Evolutionary conservation across 2,797 vertebrate genomes (phyloP).

Genomic region (Microctenopoma lineatum): DNA sequence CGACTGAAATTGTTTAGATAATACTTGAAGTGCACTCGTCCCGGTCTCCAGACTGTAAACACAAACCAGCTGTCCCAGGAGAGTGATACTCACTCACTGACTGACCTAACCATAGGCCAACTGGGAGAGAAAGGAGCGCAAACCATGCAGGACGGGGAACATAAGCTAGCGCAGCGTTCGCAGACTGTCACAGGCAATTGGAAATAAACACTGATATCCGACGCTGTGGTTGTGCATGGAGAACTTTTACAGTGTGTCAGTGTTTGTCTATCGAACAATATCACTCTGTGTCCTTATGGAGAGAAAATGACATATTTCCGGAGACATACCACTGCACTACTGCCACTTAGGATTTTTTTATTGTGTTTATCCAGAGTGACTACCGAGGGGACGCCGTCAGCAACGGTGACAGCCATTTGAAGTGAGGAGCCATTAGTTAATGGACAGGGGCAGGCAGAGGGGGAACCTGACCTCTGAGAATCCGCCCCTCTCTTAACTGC

Average conservation of each 20-base stretch:
- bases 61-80: conserved; percentile 77
- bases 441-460: conserved; percentile 52
- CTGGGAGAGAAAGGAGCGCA: conserved; percentile 37
- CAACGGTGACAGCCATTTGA: conserved; percentile 70
- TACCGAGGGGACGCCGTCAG: conserved; percentile 54
- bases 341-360: conserved; percentile 51
- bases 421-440: conserved; percentile 72
- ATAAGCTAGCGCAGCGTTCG: conserved; percentile 28
- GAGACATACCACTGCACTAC: conserved; percentile 25
- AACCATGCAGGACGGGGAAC: conserved; percentile 44
- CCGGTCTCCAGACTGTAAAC: conserved; percentile 74
- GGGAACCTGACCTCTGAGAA: conserved; percentile 54
- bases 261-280: conserved; percentile 49
- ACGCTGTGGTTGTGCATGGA: conserved; percentile 41
- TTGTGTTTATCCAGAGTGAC: conserved; percentile 50
- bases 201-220: conserved; percentile 63
- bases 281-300: conserved; percentile 35
- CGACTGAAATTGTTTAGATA: conserved; percentile 77
- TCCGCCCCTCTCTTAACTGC: conserved; percentile 24
- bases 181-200: conserved; percentile 60
- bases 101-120: conserved; percentile 65
- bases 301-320: conserved; percentile 52
- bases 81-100: conserved; percentile 66
- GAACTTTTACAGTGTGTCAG: conserved; percentile 46
- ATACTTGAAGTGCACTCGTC: conserved; percentile 68